Conservation (phyloP, 2,888 invertebrate species). For the Metopia argyrocephala region DNA sequence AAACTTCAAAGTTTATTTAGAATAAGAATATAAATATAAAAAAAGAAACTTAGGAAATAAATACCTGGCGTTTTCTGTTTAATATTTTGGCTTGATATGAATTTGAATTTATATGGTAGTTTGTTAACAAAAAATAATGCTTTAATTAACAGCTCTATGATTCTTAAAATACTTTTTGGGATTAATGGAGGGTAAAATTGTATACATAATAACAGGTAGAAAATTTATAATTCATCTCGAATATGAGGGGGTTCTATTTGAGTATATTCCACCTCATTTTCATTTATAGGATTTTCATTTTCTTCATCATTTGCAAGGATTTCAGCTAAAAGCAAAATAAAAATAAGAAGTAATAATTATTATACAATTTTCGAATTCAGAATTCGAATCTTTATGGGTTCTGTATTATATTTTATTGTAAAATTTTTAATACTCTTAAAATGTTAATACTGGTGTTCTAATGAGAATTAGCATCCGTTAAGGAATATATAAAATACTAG, state of each 20-base stretch:
- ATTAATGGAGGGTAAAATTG: not conserved
- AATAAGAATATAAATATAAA: slow-evolving; percentile 28
- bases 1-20: slow-evolving; percentile 32
- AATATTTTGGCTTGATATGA: slow-evolving; percentile 29
- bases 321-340: slow-evolving; percentile 49
- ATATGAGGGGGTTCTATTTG: slow-evolving; percentile 50
- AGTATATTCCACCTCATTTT: slow-evolving; percentile 29
- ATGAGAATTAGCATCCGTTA: too few relatives aligned
- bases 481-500: too few relatives aligned
- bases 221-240: slow-evolving; percentile 54
- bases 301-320: slow-evolving; percentile 7
- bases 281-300: slow-evolving; percentile 13
- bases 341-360: not conserved
- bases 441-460: too few relatives aligned
- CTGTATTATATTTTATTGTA: too few relatives aligned
- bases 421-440: too few relatives aligned
- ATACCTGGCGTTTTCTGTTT: slow-evolving; percentile 24
- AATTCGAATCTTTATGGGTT: too few relatives aligned
- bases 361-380: too few relatives aligned
- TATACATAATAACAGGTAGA: slow-evolving; percentile 8
- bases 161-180: not conserved
- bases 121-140: too few relatives aligned
- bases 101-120: slow-evolving; percentile 17
- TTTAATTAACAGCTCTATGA: too few relatives aligned
- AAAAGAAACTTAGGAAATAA: slow-evolving; percentile 38